Percentiles rank a stretch among this genome's conserved stretches.
Evolutionary conservation across 2,797 vertebrate genomes (phyloP).

Genomic region (Danio choprae): DNA sequence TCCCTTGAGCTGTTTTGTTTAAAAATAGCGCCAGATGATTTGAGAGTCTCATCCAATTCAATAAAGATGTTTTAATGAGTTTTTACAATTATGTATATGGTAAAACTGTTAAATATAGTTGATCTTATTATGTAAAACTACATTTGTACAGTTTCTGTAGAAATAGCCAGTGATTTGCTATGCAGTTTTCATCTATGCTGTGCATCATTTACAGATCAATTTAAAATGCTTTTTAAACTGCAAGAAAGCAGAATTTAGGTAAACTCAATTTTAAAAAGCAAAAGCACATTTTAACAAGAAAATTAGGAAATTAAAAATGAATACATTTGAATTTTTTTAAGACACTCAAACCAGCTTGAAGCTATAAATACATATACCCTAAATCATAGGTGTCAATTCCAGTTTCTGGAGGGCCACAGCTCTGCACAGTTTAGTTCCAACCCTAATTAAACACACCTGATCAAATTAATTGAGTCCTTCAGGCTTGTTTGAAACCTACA

Average conservation of each 20-base stretch:
- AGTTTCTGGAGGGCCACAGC: too few species aligned
- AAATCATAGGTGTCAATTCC: too few species aligned
- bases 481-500: too few species aligned
- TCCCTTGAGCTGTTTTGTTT: constrained; percentile 7
- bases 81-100: not conserved
- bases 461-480: too few species aligned
- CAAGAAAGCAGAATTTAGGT: not conserved
- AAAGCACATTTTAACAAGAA: too few species aligned
- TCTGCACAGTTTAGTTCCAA: too few species aligned
- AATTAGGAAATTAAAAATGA: too few species aligned
- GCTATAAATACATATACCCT: not conserved
- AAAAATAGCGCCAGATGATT: constrained; percentile 21
- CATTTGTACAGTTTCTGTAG: not conserved
- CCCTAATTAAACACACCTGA: too few species aligned
- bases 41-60: not conserved
- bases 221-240: not conserved
- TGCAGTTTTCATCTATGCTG: not conserved
- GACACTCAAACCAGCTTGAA: not conserved
- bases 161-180: not conserved
- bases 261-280: too few species aligned
- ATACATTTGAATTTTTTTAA: too few species aligned
- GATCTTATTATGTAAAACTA: not conserved
- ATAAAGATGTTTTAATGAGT: not conserved
- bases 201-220: not conserved
- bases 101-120: not conserved